Evolutionary conservation across 2,113 vertebrate genomes (phyloP), one percentile per base, ranked within the genome.

Genomic region (Vidua macroura): DNA sequence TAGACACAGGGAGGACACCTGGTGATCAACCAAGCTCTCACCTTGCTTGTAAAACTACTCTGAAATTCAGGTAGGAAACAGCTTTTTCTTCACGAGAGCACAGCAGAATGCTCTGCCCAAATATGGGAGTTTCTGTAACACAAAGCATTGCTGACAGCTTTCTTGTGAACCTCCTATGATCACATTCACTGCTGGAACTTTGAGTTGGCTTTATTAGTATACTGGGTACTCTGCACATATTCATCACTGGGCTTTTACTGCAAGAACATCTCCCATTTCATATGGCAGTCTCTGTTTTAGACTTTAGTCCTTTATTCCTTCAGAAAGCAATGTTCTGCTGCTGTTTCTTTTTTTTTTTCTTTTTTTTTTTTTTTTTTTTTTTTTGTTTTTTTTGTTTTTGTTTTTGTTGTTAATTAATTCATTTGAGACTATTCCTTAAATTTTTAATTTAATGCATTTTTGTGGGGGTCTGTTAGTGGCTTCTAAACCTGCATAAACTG

Each of bases 391-490:
- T 6, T 3, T 43, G 86, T 94, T 25, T 35, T 46, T 21, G 20
- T 48, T 93, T 9, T 62, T 62, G 25, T 97, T 97, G 85, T 93
- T 97, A 97, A 97, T 97, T 96, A 97, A 98, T 97, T 97, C 93
- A 97, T 96, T 97, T 97, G 95, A 97, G 97, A 97, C 74, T 96
- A 96, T 97, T 98, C 93, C 95, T 97, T 96, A 97, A 96, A 96
- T 97, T 97, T 97, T 97, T 91, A 96, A 97, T 97, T 95, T 97
- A 98, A 97, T 95, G 92, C 96, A 76, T 95, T 97, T 95, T 84
- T 95, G 96, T 94, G 89, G 73, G 92, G 95, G 88, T 78, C 72
- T 95, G 96, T 97, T 96, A 97, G 95, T 97, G 96, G 97, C 75
- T 97, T 96, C 93, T 96, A 74, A 97, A 98, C 95, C 97, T 88